Evolutionary conservation across 2,888 invertebrate species (phyloP), one percentile per base, ranked within the genome.

Genomic region (Amblyjoppa fuscipennis): DNA sequence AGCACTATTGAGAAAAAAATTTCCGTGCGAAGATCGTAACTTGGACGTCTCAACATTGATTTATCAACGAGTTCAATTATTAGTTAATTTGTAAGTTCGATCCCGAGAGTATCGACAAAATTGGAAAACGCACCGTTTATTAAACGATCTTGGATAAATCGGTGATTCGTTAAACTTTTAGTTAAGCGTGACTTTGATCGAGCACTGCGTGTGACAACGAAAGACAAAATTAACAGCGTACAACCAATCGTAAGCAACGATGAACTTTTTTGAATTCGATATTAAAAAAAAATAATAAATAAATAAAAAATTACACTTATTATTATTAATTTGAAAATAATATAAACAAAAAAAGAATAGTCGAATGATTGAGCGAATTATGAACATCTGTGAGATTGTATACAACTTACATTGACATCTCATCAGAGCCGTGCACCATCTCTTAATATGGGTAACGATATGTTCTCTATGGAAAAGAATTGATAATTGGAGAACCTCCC

Each of bases 381-480:
- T 86, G 81, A 88, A 88, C 87, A 89, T 85, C 79, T 85, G 87
- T 84, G 77, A 88, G 88, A 88, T 89, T 90, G 87, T 89, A 89
- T 89, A 87, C 83, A 91, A 93, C 93, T 93, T 93, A 93, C 93
- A 90, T 92, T 89, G 90, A 89, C 88, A 90, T 90, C 90, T 90
- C 91, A 90, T 91, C 91, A 91, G 92, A 93, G 92, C 90, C 89
- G 89, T 92, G 90, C 90, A 89, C 89, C 92, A 84, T 89, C 91
- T 88, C 90, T 92, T 93, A 92, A 91, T 92, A 92, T 88, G 91
- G 92, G 91, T 91, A 93, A 90, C 92, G 90, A 93, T 90, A 92
- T 92, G 90, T 92, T 92, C 91, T 93, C 93, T 93, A 93, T 90
- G 91, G 88, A 92, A 93, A 90, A 93, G 92, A 93, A 93, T 88